Base-by-base conservation (phyloP, 2,797 vertebrate genomes). In the Poeciliopsis presidionis region DNA sequence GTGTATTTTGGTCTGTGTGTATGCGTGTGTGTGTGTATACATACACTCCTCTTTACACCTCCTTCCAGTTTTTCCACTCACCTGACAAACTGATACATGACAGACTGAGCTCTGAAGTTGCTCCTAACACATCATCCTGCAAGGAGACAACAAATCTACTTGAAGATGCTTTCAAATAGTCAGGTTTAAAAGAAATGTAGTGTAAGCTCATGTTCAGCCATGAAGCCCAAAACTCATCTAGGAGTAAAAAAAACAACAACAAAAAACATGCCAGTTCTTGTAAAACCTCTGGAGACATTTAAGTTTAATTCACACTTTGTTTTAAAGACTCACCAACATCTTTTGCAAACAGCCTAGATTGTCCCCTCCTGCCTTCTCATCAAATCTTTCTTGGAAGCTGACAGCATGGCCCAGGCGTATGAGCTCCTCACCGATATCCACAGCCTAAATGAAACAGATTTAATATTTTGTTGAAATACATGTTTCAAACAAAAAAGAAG, bases 401-500 rank as follows among this genome's bases (percentile, higher is more conserved):
- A 95, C 5, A 0, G 97, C 97, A 0, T 96, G 95, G 46, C 94
- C 97, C 77, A 95, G 89, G 8, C 82, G 88, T 36, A 97, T 87
- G 74, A 98, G 93, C 92, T 98, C 96, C 46, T 96, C 94, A 0
- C 96, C 96, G 0, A 98, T 88, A 59, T 98, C 96, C 71, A 97
- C 61, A 28, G 82, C 91, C 97, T 98, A 79, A 1, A 4, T 75
- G 3, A 55, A 11, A 75, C n/a, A 49, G 13, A 13, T 65, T 41
- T 30, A 5, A 36, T 39, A n/a, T 45, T 69, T 25, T 61, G 59
- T 65, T 65, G 39, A 36, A 20, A 65, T 36, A 65, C 36, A 39
- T 11, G 2, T 39, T 67, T 67, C 30, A 67, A 18, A 67, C 36
- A 39, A 41, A 65, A 65, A 39, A 67, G 2, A 36, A 36, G 11